A percentile compares a stretch with the other conserved stretches of the same genome.
Evolutionary conservation across 30 jellyfish, hydroid and myxozoan genomes (phyloP).

Genomic region (Sanderia malayensis): DNA sequence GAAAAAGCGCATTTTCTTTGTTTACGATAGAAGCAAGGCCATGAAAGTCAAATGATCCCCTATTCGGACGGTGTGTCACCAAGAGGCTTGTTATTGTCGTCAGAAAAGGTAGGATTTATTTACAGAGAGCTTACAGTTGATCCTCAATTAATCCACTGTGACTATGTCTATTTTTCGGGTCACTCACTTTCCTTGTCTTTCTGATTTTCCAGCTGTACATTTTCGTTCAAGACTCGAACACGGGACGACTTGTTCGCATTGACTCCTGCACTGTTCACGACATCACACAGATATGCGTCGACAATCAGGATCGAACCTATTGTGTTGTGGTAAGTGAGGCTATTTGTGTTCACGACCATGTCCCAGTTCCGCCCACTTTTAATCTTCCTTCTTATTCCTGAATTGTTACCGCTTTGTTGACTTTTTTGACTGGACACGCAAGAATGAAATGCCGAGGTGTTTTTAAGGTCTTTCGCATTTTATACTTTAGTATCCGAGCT

Average conservation of each 20-base stretch:
- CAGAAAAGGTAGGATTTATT: constrained; percentile 28
- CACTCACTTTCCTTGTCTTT: neutral
- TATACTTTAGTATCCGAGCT: no score
- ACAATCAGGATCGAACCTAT: constrained; percentile 65
- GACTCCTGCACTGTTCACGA: constrained; percentile 74
- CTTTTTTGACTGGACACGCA: no score
- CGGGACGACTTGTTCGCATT: constrained; percentile 45
- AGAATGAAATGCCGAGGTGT: no score
- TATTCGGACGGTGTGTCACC: constrained; percentile 45
- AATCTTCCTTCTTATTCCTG: no score
- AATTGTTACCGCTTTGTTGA: no score
- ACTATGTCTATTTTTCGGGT: no score
- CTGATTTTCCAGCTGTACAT: constrained; percentile 42
- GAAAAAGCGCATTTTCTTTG: neutral
- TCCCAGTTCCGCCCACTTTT: no score
- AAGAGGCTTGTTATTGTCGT: constrained; percentile 20
- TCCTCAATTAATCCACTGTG: no score
- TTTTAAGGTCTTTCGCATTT: no score
- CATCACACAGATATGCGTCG: constrained; percentile 84
- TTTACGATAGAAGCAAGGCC: constrained; percentile 34
- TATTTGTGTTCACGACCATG: neutral
- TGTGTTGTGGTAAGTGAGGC: constrained; percentile 72
- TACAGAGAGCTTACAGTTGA: neutral
- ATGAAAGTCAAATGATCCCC: constrained; percentile 10
- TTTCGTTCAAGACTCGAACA: constrained; percentile 60